Evolutionary conservation across 2,113 vertebrate genomes (phyloP).

Genomic region (Tyto alba): DNA sequence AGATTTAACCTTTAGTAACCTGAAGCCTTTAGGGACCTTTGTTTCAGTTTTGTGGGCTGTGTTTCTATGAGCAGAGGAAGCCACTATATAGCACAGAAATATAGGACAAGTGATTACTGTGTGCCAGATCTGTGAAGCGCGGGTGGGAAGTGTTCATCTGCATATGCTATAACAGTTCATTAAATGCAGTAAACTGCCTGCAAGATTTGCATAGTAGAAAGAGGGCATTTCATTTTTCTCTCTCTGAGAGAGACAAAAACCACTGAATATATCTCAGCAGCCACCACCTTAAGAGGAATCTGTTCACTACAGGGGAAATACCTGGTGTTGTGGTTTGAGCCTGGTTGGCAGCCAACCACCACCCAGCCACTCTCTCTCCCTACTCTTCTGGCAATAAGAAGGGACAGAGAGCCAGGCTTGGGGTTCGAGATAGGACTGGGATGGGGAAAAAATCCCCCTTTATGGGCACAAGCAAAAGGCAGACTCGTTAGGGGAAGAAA

Average conservation of each 20-base stretch:
- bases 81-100: conserved; percentile 25
- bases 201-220: conserved; percentile 18
- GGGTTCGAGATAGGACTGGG: no score
- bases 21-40: background rate
- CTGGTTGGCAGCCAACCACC: no score
- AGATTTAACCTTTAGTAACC: background rate
- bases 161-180: conserved; percentile 39
- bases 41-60: background rate
- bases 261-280: background rate
- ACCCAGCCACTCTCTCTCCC: no score
- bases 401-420: no score
- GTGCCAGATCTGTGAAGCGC: conserved; percentile 13
- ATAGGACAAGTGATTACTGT: conserved; percentile 1
- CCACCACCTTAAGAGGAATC: background rate
- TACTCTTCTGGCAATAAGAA: no score
- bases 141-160: conserved; percentile 42
- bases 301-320: background rate
- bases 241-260: background rate
- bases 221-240: background rate
- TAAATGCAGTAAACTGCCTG: conserved; percentile 25
- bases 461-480: no score
- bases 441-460: no score
- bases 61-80: background rate
- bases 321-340: no score
- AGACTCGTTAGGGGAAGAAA: no score